Evolutionary conservation across 1,140 invertebrate genomes (phyloP), one percentile per base, ranked within the genome.

Genomic region (Rhopalosiphum padi): DNA sequence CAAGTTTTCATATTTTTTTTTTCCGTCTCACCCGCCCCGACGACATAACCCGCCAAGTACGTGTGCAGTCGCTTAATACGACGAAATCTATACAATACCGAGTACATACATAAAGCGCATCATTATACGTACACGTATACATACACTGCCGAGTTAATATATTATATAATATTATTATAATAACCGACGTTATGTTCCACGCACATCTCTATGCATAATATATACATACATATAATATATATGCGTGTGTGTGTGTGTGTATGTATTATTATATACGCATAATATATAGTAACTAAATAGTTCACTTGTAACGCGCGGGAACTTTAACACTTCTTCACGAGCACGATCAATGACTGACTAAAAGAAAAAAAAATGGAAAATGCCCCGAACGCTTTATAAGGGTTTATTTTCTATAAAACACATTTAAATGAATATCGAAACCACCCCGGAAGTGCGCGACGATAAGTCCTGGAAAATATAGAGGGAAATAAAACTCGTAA

Each of bases 301-400:
- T 86, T 86, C 41, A 86, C 41, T 86, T 46, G 9, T 86, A 46
- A 46, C 83, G 23, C 83, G 41, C 41, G 23, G 83, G 41, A 87
- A 87, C 85, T 87, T 48, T n/a, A 87, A 87, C 85, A 87, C 30
- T 48, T n/a, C 43, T 46, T 87, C 43, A 30, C 83, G 25, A 30
- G 9, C 41, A 7, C 43, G 85, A 87, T 87, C 43, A n/a, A 87
- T n/a, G 85, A 1, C 1, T 11, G 85, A 46, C 9, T 25, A 86
- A 86, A 86, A 86, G 25, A 18, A 46, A 46, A n/a, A n/a, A 86
- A 48, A 21, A 35, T 0, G 82, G 37, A 83, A 87, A 25, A 43
- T 11, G 23, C 18, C 11, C 41, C 85, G 5, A 48, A 43, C 25
- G 85, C 30, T 48, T 46, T 46, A 21, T 48, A 6, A 48, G 85